phyloP scores from a whole-genome alignment of 2,888 invertebrate genomes.

The Pecten maximus region DNA sequence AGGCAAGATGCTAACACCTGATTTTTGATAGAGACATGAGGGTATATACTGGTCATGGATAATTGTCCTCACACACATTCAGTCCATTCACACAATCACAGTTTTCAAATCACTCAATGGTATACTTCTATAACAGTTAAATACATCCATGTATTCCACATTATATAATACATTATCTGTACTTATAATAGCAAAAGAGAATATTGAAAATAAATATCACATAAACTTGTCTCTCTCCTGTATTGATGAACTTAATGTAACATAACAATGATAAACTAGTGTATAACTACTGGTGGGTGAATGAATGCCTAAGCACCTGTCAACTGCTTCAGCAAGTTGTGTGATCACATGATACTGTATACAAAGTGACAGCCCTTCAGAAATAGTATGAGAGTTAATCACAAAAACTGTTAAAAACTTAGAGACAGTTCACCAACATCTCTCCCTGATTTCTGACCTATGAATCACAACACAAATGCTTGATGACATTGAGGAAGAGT shows the following conservation, averaged over 20 bases:
- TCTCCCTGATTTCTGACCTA: neutral
- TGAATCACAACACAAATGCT: neutral
- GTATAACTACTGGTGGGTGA: neutral
- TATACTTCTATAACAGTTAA: neutral
- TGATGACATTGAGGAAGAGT: neutral
- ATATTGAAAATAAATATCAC: conserved; percentile 2
- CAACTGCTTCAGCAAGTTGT: neutral
- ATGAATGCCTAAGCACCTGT: neutral
- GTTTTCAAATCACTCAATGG: neutral
- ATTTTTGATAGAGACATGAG: neutral
- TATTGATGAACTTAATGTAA: neutral
- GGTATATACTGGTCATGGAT: neutral
- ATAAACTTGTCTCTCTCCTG: conserved; percentile 7
- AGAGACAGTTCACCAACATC: conserved; percentile 25
- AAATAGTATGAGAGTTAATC: neutral
- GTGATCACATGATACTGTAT: neutral
- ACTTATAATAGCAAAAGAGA: neutral
- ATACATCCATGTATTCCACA: neutral
- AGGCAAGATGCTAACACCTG: neutral
- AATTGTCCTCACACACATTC: neutral
- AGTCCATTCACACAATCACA: neutral
- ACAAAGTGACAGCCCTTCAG: neutral
- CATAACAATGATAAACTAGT: neutral
- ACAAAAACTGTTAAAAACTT: neutral
- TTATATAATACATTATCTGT: neutral